These are phyloP conservation scores for Oeneis ivallda DNA, from an alignment of 2,888 invertebrate species.

Conservation along the genomic window DNA sequence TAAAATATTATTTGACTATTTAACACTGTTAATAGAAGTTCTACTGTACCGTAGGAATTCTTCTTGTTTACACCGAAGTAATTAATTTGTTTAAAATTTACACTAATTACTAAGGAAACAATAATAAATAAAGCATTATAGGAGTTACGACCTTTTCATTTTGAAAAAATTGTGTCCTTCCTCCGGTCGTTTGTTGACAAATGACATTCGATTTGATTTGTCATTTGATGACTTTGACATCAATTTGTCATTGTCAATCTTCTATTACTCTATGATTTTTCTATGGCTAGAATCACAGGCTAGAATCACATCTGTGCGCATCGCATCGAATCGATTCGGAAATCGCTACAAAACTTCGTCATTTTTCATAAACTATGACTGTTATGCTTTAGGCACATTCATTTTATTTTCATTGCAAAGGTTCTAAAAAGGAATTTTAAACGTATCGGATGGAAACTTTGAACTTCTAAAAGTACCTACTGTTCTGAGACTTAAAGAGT, in stretches of 20 bases:
- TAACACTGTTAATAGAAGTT: conserved; percentile 53
- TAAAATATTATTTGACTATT: conserved; percentile 49
- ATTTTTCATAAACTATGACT: too few species aligned
- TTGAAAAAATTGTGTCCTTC: conserved; percentile 23
- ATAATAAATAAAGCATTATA: conserved; percentile 38
- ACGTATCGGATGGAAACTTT: too few species aligned
- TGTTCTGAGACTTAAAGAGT: too few species aligned
- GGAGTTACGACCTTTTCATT: conserved; percentile 14
- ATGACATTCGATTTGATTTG: conserved; percentile 3
- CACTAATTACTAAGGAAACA: conserved; percentile 33
- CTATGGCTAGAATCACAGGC: too few species aligned
- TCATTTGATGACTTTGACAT: neutral
- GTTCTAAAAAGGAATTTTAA: neutral
- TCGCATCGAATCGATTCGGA: too few species aligned
- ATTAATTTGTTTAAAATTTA: conserved; percentile 34
- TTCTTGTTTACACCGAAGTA: conserved; percentile 52
- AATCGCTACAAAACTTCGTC: too few species aligned
- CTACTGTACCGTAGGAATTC: conserved; percentile 52
- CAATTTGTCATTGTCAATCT: neutral
- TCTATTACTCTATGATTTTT: too few species aligned
- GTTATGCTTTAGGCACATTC: neutral
- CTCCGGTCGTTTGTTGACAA: conserved; percentile 23
- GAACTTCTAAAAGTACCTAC: too few species aligned
- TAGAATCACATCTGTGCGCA: too few species aligned
- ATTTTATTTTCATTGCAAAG: neutral